Conservation (phyloP, 1,140 invertebrate genomes). For the Drosophila rufa region DNA sequence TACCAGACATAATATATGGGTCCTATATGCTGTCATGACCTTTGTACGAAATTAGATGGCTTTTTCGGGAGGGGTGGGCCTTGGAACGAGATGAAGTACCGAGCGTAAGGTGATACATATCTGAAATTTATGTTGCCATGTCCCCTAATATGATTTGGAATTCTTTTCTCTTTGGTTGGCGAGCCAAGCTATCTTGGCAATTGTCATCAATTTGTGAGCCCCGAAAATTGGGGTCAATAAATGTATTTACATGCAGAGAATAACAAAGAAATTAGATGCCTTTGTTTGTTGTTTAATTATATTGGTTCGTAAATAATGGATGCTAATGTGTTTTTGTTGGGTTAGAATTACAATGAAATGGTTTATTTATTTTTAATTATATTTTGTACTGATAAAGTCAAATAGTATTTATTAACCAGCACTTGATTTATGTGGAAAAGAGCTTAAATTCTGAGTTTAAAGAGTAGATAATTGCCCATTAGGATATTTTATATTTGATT, state of each 20-base stretch:
- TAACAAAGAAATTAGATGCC: constrained; percentile 3
- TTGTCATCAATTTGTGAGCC: constrained; percentile 22
- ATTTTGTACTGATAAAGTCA: not conserved
- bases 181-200: constrained; percentile 24
- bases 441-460: not conserved
- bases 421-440: too few species aligned
- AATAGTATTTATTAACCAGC: too few species aligned
- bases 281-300: constrained; percentile 1
- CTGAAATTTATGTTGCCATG: constrained; percentile 43
- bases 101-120: constrained; percentile 47
- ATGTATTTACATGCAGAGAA: constrained; percentile 6
- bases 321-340: not conserved
- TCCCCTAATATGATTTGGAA: constrained; percentile 16
- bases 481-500: too few species aligned
- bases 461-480: not conserved
- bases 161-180: constrained; percentile 8
- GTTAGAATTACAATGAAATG: not conserved
- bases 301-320: not conserved
- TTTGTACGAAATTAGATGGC: constrained; percentile 61
- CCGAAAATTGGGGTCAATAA: constrained; percentile 16
- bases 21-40: constrained; percentile 70
- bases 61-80: not conserved
- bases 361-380: not conserved
- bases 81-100: constrained; percentile 22
- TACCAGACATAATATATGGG: constrained; percentile 71